Base-by-base conservation (phyloP, 2,888 invertebrate species). In the Phyto melanocephala region DNA sequence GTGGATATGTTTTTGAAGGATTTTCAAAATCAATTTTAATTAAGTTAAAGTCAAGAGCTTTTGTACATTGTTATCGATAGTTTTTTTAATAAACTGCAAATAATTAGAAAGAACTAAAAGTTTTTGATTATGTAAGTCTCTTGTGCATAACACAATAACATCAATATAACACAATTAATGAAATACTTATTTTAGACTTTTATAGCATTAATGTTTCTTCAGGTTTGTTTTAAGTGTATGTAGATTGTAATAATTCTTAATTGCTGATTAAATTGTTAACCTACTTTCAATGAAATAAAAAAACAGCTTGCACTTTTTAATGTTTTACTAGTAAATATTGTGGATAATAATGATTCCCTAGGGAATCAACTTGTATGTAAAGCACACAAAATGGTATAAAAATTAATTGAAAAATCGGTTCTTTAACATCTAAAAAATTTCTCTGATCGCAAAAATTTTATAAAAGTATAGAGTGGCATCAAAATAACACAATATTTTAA, bases 21-120 rank as follows among this genome's bases (percentile, higher is more conserved):
- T 54, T 56, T 56, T 11, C 4, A 8, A 13, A 52, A 63, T 63
- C 28, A 63, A 54, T 74, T 74, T 74, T 33, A 63, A 74, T 63
- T 63, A 20, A 70, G 28, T 74, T 62, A 15, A 20, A 35, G 0
- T n/a, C n/a, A 0, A 17, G 24, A 60, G n/a, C n/a, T 60, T 42
- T 10, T 24, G 5, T 45, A 8, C 20, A 11, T 13, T 15, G 71
- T 54, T 28, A 42, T 40, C 11, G 15, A 40, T 17, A 54, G 28
- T 13, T 28, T 15, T 4, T 42, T 28, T 28, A 28, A 28, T 28
- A 28, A 28, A 28, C 28, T 28, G 28, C 28, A 28, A 28, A n/a
- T n/a, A n/a, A n/a, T n/a, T n/a, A n/a, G n/a, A n/a, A n/a, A n/a
- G n/a, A n/a, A n/a, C n/a, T n/a, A n/a, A n/a, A n/a, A n/a, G n/a